A percentile compares a stretch with the other conserved stretches of the same genome.
Conservation (phyloP, 2,888 invertebrate genomes). For the Yponomeuta cagnagella region DNA sequence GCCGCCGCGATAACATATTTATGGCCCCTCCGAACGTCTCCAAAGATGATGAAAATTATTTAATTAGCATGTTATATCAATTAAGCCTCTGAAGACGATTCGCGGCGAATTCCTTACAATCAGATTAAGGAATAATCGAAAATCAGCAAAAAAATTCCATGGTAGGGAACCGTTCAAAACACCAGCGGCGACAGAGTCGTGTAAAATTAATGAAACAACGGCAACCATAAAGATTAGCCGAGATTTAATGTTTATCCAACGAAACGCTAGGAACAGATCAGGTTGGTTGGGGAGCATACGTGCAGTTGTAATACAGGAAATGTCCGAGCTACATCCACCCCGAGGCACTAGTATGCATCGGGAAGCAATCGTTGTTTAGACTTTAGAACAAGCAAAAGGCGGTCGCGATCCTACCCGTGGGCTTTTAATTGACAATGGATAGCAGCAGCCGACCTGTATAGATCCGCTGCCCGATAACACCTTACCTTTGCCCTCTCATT, state of each 20-base stretch:
- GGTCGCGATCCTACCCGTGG: slow-evolving; percentile 55
- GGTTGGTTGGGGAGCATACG: slow-evolving; percentile 52
- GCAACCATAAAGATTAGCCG: slow-evolving; percentile 52
- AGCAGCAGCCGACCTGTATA: slow-evolving; percentile 47
- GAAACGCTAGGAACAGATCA: slow-evolving; percentile 51
- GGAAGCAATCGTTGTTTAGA: slow-evolving; percentile 59
- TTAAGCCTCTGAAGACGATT: slow-evolving; percentile 11
- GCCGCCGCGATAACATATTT: slow-evolving; percentile 7
- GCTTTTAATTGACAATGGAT: slow-evolving; percentile 69
- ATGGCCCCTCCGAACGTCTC: neutral
- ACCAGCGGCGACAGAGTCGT: neutral
- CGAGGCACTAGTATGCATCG: slow-evolving; percentile 59
- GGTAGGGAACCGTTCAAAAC: neutral
- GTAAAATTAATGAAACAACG: slow-evolving; percentile 28
- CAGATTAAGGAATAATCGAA: slow-evolving; percentile 1
- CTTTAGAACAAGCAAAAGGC: slow-evolving; percentile 66
- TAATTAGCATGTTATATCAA: slow-evolving; percentile 13
- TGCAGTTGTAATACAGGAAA: slow-evolving; percentile 63
- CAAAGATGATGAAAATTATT: slow-evolving; percentile 9
- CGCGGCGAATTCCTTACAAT: neutral
- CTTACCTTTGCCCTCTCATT: slow-evolving; percentile 56
- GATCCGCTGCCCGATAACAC: slow-evolving; percentile 46
- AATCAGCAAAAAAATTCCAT: neutral
- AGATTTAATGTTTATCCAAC: slow-evolving; percentile 62
- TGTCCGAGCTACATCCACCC: slow-evolving; percentile 59